Base-by-base conservation (phyloP, 1,140 invertebrate genomes). In the Drosophila cardini region DNA sequence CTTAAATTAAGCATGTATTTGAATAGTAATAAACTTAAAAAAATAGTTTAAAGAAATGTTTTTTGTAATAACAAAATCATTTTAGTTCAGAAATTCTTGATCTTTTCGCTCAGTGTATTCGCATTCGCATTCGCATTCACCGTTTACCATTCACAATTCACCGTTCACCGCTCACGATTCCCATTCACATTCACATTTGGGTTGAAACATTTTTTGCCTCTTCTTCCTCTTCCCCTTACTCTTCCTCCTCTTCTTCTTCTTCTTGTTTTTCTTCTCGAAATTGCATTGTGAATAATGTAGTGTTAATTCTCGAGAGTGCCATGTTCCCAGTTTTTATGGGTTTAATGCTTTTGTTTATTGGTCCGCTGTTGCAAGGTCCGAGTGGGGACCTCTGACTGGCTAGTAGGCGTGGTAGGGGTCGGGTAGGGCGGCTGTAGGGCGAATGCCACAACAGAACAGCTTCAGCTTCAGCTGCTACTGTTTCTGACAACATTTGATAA, bases 281-380 rank as follows among this genome's bases (percentile, higher is more conserved):
- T 87, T 87, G 83, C 83, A 87, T 87, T 87, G 84, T 87, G 83
- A 87, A 87, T 87, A 87, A 87, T 87, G 83, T 87, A 87, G 83
- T 87, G 83, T 87, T 87, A 87, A 87, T 87, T 87, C 83, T 89
- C 83, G 83, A 83, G 83, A 87, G 83, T 87, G 83, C 83, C 83
- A 87, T 87, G 83, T 87, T 77, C 84, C 73, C 83, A 80, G 84
- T 87, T 87, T 87, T 87, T 87, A 87, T 87, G 83, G 84, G 84
- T 83, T 87, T 87, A 89, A 87, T 89, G 84, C 83, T 84, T 87
- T 87, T 87, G 83, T 87, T 87, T 87, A 89, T 87, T 89, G 83
- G 83, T 89, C 80, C 83, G 83, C 80, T 83, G 83, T 80, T 79
- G 82, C 82, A 52, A 61, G 72, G 46, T 52, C 56, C 45, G 46